Percentiles rank a stretch among this genome's conserved stretches.
Evolutionary conservation across 1,140 invertebrate genomes (phyloP).

Genomic region (Drosophila melanica): DNA sequence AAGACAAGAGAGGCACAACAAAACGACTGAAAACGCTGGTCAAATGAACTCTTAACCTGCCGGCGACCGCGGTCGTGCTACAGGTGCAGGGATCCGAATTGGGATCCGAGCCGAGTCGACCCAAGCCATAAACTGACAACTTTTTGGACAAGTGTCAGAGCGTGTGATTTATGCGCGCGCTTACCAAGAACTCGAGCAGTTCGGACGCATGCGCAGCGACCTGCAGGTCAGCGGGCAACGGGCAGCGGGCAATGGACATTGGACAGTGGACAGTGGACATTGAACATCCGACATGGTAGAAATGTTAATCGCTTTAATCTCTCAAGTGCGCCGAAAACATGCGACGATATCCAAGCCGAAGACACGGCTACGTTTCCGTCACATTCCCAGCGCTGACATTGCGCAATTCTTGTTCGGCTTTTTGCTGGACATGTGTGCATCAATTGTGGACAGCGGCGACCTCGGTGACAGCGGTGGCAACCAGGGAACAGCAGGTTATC

Average conservation of each 20-base stretch:
- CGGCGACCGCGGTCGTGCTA: conserved; percentile 13
- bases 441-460: conserved; percentile 29
- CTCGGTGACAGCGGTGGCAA: not conserved
- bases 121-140: conserved; percentile 73
- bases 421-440: conserved; percentile 41
- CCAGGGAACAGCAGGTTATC: conserved; percentile 47
- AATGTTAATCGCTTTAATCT: conserved; percentile 82
- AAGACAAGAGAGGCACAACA: conserved; percentile 44
- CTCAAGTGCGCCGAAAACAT: conserved; percentile 80
- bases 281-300: conserved; percentile 64
- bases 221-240: conserved; percentile 48
- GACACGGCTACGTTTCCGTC: conserved; percentile 70
- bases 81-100: conserved; percentile 56
- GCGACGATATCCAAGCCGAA: conserved; percentile 54
- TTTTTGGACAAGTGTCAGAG: conserved; percentile 76
- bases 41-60: conserved; percentile 66
- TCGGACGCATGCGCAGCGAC: conserved; percentile 74
- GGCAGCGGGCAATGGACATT: conserved; percentile 17
- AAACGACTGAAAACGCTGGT: conserved; percentile 12
- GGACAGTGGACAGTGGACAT: conserved; percentile 25
- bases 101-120: conserved; percentile 26
- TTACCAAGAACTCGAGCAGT: conserved; percentile 69
- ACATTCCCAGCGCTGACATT: conserved; percentile 66
- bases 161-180: conserved; percentile 76
- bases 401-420: conserved; percentile 60